Evolutionary conservation across 2,113 vertebrate species (phyloP).

Genomic region (Cisticola juncidis): DNA sequence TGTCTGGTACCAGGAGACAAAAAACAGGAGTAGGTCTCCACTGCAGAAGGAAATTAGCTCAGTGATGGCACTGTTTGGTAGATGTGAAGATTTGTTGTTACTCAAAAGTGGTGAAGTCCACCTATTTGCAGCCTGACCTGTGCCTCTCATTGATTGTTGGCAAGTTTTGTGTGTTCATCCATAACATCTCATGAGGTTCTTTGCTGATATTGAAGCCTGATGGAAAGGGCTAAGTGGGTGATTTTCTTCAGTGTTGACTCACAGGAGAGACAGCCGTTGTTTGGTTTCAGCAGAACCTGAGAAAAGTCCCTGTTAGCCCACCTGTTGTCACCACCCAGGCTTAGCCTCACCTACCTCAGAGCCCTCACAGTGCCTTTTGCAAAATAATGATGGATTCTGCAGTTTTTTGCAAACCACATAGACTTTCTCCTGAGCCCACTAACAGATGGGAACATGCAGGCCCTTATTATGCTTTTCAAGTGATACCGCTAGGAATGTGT

Average conservation of each 20-base stretch:
- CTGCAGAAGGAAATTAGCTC: neutral
- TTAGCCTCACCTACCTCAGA: conserved; percentile 1
- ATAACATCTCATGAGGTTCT: rapidly evolving
- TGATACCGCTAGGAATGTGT: neutral
- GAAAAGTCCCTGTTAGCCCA: neutral
- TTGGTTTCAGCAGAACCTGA: conserved; percentile 4
- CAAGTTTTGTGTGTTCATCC: neutral
- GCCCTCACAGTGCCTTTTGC: neutral
- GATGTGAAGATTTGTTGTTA: neutral
- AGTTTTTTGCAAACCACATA: neutral
- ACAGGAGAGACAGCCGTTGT: neutral
- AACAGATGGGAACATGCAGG: neutral
- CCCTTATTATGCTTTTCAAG: neutral
- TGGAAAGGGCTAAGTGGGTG: neutral
- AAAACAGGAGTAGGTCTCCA: neutral
- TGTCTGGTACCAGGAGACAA: neutral
- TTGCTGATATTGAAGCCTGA: neutral
- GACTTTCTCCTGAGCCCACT: neutral
- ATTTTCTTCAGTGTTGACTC: neutral
- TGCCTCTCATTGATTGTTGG: neutral
- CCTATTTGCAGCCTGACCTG: neutral
- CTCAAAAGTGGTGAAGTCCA: neutral
- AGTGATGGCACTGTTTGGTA: neutral
- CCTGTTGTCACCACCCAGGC: neutral
- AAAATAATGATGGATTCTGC: neutral